Conservation (phyloP, 2,888 invertebrate species). For the Frankliniella fusca region DNA sequence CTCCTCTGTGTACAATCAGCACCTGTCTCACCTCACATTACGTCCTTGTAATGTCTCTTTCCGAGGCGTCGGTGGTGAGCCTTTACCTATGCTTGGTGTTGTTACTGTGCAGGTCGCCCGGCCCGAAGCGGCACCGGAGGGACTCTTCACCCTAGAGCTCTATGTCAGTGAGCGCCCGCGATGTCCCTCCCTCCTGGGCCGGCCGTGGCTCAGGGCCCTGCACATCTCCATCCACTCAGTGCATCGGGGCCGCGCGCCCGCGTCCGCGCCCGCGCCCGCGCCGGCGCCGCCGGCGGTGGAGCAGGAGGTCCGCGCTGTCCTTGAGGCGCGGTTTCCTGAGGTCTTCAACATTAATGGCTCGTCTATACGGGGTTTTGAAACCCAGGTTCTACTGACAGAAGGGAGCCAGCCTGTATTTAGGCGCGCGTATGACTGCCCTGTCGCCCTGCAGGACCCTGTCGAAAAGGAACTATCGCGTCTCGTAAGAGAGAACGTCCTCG, state of each 20-base stretch:
- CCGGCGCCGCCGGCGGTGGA: too few species aligned
- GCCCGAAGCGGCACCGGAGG: neutral
- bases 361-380: neutral
- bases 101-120: conserved; percentile 27
- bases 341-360: too few species aligned
- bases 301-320: too few species aligned
- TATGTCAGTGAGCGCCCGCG: too few species aligned
- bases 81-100: conserved; percentile 27
- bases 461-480: conserved; percentile 39
- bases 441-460: conserved; percentile 39
- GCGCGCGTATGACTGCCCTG: conserved; percentile 40
- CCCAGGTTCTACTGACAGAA: conserved; percentile 33
- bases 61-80: conserved; percentile 28
- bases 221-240: too few species aligned
- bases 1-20: neutral
- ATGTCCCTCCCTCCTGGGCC: too few species aligned
- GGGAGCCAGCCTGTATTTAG: conserved; percentile 39
- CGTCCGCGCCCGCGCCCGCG: too few species aligned
- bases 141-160: too few species aligned
- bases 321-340: too few species aligned
- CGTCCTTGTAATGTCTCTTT: conserved; percentile 20
- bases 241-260: too few species aligned
- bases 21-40: neutral
- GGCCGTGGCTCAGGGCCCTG: too few species aligned
- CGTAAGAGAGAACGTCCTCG: conserved; percentile 38